phyloP scores from a whole-genome alignment of 1,140 invertebrate genomes.

The Drosophila pseudoananassae region DNA sequence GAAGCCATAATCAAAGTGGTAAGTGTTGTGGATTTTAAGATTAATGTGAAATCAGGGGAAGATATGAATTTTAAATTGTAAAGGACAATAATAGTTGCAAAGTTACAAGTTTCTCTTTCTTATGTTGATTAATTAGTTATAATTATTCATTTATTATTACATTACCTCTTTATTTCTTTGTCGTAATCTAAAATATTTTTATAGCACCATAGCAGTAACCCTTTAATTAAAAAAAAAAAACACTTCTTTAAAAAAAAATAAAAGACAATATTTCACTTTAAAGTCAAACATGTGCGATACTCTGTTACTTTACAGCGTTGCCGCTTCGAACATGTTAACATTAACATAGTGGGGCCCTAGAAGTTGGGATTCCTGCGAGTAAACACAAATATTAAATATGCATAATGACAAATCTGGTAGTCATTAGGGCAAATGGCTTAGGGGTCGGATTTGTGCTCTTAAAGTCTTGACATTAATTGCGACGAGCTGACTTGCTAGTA shows the following conservation, averaged over 20 bases:
- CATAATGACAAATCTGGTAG: conserved; percentile 49
- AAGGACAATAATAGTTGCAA: no score
- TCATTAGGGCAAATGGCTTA: conserved; percentile 45
- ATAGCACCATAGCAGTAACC: no score
- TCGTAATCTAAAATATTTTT: no score
- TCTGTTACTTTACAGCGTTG: not conserved
- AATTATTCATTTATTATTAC: no score
- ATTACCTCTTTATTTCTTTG: no score
- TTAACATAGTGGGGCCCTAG: conserved; percentile 13
- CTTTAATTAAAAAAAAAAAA: no score
- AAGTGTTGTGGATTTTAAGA: conserved; percentile 14
- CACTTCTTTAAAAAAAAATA: no score
- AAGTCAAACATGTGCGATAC: conserved; percentile 16
- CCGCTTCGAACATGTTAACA: conserved; percentile 22
- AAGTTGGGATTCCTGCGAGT: not conserved
- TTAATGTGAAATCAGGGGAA: not conserved
- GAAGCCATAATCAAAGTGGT: conserved; percentile 26
- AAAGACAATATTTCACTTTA: no score
- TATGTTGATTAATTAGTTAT: no score
- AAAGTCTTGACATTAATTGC: conserved; percentile 56
- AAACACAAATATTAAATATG: conserved; percentile 49
- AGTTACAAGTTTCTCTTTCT: no score
- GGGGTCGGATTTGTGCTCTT: conserved; percentile 15
- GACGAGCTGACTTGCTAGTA: conserved; percentile 29
- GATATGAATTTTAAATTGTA: not conserved